phyloP scores from a whole-genome alignment of 2,888 invertebrate species.

The Terebella lapidaria region DNA sequence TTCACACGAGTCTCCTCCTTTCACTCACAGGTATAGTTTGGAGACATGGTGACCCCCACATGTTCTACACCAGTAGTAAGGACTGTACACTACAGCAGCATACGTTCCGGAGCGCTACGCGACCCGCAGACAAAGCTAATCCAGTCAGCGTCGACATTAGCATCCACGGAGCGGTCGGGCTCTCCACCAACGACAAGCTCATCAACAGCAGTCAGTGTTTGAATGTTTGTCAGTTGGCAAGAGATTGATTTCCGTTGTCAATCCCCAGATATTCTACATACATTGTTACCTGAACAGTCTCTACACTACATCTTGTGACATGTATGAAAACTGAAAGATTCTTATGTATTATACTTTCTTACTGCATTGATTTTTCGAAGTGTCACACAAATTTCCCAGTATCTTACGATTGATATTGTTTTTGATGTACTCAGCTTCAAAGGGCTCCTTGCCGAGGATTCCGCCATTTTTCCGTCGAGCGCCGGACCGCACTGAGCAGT shows the following conservation, averaged over 20 bases:
- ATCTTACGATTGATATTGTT: too few species aligned
- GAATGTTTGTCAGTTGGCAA: too few species aligned
- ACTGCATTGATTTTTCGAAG: too few species aligned
- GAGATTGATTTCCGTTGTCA: too few species aligned
- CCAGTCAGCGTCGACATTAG: conserved; percentile 83
- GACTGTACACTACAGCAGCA: conserved; percentile 88
- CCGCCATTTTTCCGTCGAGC: conserved; percentile 56
- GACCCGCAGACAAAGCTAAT: conserved; percentile 85
- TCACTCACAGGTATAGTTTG: conserved; percentile 73
- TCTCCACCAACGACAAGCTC: conserved; percentile 42
- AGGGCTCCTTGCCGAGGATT: background rate
- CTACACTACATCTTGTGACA: too few species aligned
- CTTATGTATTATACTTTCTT: too few species aligned
- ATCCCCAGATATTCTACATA: too few species aligned
- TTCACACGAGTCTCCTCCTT: background rate
- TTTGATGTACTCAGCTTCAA: too few species aligned
- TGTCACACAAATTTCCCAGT: too few species aligned
- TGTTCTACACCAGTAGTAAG: conserved; percentile 83
- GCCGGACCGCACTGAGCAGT: conserved; percentile 63
- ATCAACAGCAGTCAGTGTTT: too few species aligned
- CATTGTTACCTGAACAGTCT: too few species aligned
- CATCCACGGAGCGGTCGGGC: conserved; percentile 64
- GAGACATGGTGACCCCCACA: conserved; percentile 74
- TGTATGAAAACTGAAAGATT: too few species aligned
- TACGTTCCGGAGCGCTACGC: conserved; percentile 78